A percentile compares a stretch with the other conserved stretches of the same genome.
phyloP scores from a whole-genome alignment of 2,113 vertebrate genomes.

The Lagopus muta region DNA sequence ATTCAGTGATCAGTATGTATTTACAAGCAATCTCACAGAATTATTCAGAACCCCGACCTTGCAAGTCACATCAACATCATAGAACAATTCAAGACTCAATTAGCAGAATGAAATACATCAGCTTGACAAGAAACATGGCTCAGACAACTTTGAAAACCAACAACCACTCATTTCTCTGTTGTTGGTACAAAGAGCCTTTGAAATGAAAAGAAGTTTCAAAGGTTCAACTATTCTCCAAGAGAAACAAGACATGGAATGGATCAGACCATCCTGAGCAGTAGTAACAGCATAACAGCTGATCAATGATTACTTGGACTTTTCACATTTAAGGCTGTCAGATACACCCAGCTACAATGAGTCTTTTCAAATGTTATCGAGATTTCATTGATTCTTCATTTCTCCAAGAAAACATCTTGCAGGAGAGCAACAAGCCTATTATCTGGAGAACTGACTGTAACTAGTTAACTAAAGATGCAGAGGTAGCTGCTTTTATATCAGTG shows the following conservation, averaged over 20 bases:
- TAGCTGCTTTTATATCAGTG: neutral
- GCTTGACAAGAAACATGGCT: neutral
- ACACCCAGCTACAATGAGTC: neutral
- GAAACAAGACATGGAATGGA: neutral
- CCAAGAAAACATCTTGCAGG: neutral
- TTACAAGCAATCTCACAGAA: constrained; percentile 13
- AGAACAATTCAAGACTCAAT: neutral
- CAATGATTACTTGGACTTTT: fast-evolving
- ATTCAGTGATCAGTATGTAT: neutral
- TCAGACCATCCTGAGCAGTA: neutral
- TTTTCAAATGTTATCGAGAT: neutral
- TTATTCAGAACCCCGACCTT: neutral
- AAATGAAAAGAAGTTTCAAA: neutral
- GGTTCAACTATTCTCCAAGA: neutral
- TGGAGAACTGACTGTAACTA: neutral
- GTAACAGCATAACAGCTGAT: neutral
- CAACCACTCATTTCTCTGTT: neutral
- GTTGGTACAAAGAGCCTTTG: neutral
- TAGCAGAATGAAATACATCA: constrained; percentile 1
- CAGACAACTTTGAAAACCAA: neutral
- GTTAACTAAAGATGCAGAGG: neutral
- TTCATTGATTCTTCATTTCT: neutral
- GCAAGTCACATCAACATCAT: neutral
- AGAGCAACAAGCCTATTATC: neutral
- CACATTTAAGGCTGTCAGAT: neutral